A percentile compares a stretch with the other conserved stretches of the same genome.
These are phyloP conservation scores for Thalassarche chlororhynchos DNA, from an alignment of 2,113 vertebrate genomes.

Conservation along the genomic window DNA sequence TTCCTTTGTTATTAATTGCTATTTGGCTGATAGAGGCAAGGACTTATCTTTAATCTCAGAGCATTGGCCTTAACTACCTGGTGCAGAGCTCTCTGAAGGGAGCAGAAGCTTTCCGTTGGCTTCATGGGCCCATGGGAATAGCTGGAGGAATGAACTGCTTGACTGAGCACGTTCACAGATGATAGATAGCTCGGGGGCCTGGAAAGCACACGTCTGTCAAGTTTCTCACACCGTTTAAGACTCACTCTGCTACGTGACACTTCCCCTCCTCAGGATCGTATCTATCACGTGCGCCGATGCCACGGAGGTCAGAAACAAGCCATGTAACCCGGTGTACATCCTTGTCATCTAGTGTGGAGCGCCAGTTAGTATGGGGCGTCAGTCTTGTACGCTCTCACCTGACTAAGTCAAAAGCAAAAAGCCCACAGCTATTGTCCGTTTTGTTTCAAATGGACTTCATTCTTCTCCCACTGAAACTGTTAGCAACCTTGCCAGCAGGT, in stretches of 20 bases:
- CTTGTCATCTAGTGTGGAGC: background rate
- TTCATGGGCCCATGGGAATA: background rate
- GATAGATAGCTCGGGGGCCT: background rate
- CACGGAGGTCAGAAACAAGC: background rate
- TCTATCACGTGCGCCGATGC: background rate
- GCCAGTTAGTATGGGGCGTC: background rate
- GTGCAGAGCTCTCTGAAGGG: background rate
- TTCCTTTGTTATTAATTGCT: background rate
- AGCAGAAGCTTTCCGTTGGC: background rate
- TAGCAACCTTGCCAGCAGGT: background rate
- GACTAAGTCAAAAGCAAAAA: background rate
- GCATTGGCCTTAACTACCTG: background rate
- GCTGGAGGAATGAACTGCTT: background rate
- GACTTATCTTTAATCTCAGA: background rate
- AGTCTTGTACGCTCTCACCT: fast-evolving
- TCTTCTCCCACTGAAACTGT: background rate
- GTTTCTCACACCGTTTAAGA: background rate
- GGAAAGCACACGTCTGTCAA: background rate
- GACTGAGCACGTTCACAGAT: background rate
- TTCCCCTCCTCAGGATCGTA: background rate
- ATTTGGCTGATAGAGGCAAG: background rate
- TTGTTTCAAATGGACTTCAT: background rate
- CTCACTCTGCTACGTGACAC: background rate
- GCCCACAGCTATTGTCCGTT: background rate
- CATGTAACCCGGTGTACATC: background rate